Conservation (phyloP, 1,140 invertebrate genomes). For the Drosophila parabipectinata region DNA sequence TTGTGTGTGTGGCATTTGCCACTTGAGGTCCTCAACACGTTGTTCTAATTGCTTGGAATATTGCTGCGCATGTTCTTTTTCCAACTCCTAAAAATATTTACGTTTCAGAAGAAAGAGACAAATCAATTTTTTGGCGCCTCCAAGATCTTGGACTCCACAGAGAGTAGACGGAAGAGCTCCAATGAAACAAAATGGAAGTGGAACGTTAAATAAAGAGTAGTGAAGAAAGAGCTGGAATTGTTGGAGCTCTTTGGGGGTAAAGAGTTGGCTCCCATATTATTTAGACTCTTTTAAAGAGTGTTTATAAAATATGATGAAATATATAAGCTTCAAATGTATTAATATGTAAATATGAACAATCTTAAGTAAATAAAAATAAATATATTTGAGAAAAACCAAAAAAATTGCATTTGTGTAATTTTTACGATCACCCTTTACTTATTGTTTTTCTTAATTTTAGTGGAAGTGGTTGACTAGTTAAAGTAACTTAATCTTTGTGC, state of each 20-base stretch:
- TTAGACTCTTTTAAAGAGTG: background rate
- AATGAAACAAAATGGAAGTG: conserved; percentile 28
- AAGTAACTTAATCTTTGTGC: no score
- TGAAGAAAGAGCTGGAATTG: background rate
- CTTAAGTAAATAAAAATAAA: no score
- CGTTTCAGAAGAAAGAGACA: background rate
- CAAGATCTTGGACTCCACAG: background rate
- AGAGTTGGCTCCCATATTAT: background rate
- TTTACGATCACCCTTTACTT: no score
- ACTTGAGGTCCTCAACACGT: conserved; percentile 58
- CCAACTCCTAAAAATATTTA: conserved; percentile 4
- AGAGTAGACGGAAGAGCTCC: conserved; percentile 7
- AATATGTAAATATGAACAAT: no score
- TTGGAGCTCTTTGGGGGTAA: background rate
- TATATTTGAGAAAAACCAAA: no score
- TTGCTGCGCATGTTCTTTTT: conserved; percentile 11
- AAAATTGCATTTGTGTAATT: no score
- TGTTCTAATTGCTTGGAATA: conserved; percentile 42
- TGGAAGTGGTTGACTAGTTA: no score
- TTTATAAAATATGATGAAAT: background rate
- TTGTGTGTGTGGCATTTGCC: conserved; percentile 43
- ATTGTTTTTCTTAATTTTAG: no score
- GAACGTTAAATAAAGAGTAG: conserved; percentile 9
- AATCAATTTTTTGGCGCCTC: conserved; percentile 1
- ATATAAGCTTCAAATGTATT: background rate